A percentile compares a stretch with the other conserved stretches of the same genome.
Evolutionary conservation across 2,113 vertebrate genomes (phyloP).

Genomic region (Elephas maximus): DNA sequence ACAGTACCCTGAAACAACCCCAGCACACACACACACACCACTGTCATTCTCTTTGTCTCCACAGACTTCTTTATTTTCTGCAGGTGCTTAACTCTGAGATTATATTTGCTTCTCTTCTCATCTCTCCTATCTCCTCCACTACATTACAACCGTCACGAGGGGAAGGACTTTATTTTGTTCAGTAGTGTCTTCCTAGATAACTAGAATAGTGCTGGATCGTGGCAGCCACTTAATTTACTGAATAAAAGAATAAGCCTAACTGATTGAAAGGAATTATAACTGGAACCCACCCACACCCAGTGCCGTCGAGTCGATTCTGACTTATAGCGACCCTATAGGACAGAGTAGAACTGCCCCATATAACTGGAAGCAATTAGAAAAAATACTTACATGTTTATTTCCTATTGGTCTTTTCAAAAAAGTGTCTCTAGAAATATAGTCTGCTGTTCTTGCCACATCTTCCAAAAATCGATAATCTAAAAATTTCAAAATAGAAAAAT

Average conservation of each 20-base stretch:
- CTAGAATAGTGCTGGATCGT: not conserved
- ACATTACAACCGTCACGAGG: not conserved
- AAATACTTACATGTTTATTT: conserved; percentile 88
- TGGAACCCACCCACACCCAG: not conserved
- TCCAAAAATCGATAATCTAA: conserved; percentile 98
- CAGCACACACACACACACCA: not conserved
- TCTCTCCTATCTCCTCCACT: not conserved
- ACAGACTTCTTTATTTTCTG: conserved; percentile 7
- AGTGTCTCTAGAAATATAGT: conserved; percentile 92
- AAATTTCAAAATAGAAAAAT: conserved; percentile 68
- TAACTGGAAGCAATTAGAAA: conserved; percentile 20
- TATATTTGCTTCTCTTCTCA: not conserved
- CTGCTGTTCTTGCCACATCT: conserved; percentile 94
- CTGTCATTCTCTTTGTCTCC: conserved; percentile 32
- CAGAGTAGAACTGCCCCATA: not conserved
- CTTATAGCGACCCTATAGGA: no score
- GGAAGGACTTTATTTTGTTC: not conserved
- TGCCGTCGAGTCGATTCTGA: no score
- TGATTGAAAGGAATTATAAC: conserved; percentile 42
- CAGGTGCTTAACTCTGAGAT: not conserved
- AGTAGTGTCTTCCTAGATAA: not conserved
- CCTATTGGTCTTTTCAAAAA: conserved; percentile 83
- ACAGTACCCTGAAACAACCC: not conserved
- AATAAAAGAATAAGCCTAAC: not conserved
- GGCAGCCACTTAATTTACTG: not conserved